A percentile compares a stretch with the other conserved stretches of the same genome.
phyloP scores from a whole-genome alignment of 2,888 invertebrate species.

The Therioaphis trifolii region DNA sequence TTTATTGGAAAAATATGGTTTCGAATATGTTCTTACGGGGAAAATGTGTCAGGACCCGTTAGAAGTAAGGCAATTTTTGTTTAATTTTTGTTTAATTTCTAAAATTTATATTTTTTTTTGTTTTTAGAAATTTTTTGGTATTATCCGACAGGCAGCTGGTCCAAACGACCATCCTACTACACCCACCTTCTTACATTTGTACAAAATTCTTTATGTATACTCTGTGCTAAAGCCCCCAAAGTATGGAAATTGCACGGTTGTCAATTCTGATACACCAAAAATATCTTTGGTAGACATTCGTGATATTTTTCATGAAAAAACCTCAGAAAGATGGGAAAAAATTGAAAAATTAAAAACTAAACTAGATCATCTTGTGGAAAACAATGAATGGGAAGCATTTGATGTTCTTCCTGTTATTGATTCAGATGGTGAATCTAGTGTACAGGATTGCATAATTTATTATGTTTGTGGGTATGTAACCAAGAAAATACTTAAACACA shows the following conservation, averaged over 20 bases:
- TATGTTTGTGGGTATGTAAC: constrained; percentile 2
- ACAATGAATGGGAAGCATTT: not conserved
- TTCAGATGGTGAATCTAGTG: not conserved
- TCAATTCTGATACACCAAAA: not conserved
- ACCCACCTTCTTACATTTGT: not conserved
- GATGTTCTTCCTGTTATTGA: not conserved
- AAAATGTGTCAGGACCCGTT: not conserved
- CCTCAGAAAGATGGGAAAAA: not conserved
- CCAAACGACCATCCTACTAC: too few relatives aligned
- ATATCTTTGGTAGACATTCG: not conserved
- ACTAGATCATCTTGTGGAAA: not conserved
- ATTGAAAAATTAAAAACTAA: not conserved
- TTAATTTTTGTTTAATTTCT: not conserved
- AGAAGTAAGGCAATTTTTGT: not conserved
- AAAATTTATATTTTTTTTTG: not conserved
- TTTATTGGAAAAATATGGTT: not conserved
- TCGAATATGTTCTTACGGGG: not conserved
- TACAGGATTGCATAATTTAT: not conserved
- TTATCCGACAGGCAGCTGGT: not conserved
- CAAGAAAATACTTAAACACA: not conserved
- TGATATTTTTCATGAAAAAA: not conserved
- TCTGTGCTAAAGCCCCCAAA: not conserved
- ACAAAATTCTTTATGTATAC: not conserved
- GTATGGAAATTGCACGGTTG: not conserved
- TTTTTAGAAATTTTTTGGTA: constrained; percentile 3